Percentiles rank a stretch among this genome's conserved stretches.
These are phyloP conservation scores for Sminthurinus signatus DNA, from an alignment of 1,140 invertebrate species.

Conservation along the genomic window DNA sequence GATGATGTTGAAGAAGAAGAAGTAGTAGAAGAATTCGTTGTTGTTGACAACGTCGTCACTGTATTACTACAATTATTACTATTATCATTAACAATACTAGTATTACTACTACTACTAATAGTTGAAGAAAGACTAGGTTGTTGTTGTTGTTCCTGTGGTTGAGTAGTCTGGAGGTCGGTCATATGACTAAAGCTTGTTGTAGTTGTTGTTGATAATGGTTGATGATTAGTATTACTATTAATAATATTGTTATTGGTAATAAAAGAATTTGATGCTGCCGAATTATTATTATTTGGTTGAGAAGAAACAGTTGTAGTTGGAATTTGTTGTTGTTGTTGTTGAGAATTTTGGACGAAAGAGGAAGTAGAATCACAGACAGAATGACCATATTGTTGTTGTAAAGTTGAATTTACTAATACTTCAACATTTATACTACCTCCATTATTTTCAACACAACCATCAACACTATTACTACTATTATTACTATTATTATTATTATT, in stretches of 20 bases:
- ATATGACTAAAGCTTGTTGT: constrained; percentile 24
- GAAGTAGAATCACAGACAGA: constrained; percentile 28
- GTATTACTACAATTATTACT: no score
- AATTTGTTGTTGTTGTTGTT: constrained; percentile 19
- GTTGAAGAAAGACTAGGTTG: constrained; percentile 30
- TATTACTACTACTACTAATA: constrained; percentile 10
- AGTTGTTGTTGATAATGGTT: constrained; percentile 5
- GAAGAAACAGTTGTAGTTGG: no score
- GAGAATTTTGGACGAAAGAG: constrained; percentile 9
- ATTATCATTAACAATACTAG: not conserved
- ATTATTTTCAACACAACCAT: not conserved
- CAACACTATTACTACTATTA: not conserved
- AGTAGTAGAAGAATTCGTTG: not conserved
- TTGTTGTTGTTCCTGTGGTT: constrained; percentile 16
- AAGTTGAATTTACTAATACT: constrained; percentile 7
- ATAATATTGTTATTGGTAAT: no score
- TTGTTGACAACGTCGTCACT: no score
- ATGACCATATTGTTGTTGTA: constrained; percentile 17
- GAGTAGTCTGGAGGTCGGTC: constrained; percentile 7
- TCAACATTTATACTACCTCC: not conserved
- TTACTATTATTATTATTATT: no score
- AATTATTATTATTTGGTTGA: not conserved
- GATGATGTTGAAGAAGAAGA: constrained; percentile 2
- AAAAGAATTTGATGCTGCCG: not conserved
- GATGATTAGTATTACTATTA: no score